Percentiles rank a stretch among this genome's conserved stretches.
Conservation (phyloP, 2,797 vertebrate genomes). For the Zalophus californianus region DNA sequence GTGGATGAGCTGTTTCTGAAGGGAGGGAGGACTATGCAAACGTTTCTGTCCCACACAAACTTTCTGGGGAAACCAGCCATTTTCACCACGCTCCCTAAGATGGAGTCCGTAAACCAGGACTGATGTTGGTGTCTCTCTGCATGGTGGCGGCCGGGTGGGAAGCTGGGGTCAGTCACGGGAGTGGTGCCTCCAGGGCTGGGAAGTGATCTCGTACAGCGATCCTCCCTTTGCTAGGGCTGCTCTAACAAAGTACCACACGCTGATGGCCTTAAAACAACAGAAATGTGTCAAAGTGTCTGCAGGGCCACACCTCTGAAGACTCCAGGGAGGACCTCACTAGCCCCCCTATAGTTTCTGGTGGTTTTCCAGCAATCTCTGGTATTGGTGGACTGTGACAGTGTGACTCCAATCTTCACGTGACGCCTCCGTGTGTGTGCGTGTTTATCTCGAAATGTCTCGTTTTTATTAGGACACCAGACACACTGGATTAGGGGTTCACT, state of each 20-base stretch:
- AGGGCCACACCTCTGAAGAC: fast-evolving
- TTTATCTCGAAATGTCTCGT: neutral
- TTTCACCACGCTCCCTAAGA: neutral
- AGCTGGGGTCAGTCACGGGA: no score
- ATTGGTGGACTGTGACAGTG: fast-evolving
- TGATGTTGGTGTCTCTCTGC: neutral
- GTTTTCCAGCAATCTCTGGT: fast-evolving
- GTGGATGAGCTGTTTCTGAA: neutral
- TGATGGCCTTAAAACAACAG: neutral
- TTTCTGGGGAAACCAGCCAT: neutral
- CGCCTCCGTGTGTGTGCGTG: no score
- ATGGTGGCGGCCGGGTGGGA: neutral
- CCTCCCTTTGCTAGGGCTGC: fast-evolving
- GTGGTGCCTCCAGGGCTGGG: fast-evolving
- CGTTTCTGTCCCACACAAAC: neutral
- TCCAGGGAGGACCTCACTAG: neutral
- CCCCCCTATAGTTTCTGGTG: no score
- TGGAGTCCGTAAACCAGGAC: fast-evolving
- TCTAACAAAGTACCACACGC: fast-evolving
- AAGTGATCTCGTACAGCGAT: fast-evolving
- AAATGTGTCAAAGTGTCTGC: fast-evolving
- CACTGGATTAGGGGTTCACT: neutral
- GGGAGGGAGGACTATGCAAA: neutral
- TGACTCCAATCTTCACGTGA: fast-evolving
- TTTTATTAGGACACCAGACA: neutral